phyloP scores from a whole-genome alignment of 2,113 vertebrate species.

The Paraplagusia blochii region DNA sequence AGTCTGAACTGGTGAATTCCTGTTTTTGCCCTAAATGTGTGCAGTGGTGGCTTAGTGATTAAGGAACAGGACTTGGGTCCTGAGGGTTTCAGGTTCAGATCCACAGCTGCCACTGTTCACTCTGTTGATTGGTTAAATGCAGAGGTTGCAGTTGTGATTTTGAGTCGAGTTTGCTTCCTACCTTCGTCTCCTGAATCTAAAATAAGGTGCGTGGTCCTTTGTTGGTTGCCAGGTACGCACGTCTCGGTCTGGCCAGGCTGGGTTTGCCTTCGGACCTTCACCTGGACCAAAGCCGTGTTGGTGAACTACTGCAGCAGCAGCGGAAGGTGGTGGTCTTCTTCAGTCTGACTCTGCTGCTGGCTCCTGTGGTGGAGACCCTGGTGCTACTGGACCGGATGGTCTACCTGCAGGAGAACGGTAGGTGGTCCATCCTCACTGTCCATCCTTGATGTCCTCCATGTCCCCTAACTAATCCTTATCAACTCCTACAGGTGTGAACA shows the following conservation, averaged over 20 bases:
- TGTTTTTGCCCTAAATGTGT: no score
- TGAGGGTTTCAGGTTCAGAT: no score
- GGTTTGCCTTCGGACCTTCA: slow-evolving; percentile 74
- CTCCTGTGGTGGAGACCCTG: slow-evolving; percentile 87
- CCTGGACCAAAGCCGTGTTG: slow-evolving; percentile 60
- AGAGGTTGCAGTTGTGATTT: no score
- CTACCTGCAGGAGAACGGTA: slow-evolving; percentile 89
- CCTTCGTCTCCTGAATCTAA: no score
- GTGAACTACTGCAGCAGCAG: slow-evolving; percentile 78
- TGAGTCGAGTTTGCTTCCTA: no score
- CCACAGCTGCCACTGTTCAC: no score
- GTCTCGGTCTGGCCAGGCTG: slow-evolving; percentile 77
- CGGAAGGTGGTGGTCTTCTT: slow-evolving; percentile 86
- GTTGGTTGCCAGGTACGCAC: slow-evolving; percentile 77
- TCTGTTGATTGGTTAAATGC: no score
- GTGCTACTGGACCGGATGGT: slow-evolving; percentile 89
- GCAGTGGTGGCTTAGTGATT: no score
- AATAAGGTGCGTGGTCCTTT: no score
- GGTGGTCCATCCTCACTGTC: neutral
- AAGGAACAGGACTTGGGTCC: no score
- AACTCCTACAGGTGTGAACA: slow-evolving; percentile 78
- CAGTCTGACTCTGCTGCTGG: slow-evolving; percentile 83
- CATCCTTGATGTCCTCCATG: neutral
- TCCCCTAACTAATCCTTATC: neutral
- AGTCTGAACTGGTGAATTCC: no score